phyloP scores from a whole-genome alignment of 2,888 invertebrate genomes.

The Archips crataeganus region DNA sequence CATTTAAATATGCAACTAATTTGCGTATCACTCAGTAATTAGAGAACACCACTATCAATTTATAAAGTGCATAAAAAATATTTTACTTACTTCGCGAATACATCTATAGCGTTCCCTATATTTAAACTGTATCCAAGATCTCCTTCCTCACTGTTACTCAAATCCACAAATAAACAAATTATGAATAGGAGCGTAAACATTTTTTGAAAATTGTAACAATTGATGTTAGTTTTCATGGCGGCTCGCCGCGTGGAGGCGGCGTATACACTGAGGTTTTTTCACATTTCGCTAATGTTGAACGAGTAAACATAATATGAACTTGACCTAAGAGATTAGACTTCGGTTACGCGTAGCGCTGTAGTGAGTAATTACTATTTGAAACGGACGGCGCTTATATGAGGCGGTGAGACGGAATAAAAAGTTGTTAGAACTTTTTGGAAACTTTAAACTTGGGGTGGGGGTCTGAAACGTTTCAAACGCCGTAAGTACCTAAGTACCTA shows the following conservation, averaged over 20 bases:
- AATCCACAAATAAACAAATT: conserved; percentile 57
- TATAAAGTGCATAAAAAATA: conserved; percentile 19
- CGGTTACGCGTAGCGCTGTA: conserved; percentile 49
- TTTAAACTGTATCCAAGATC: conserved; percentile 73
- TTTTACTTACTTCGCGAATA: conserved; percentile 78
- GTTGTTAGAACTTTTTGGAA: too few species aligned
- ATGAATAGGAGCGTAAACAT: conserved; percentile 58
- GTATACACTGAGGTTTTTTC: conserved; percentile 73
- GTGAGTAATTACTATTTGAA: conserved; percentile 22
- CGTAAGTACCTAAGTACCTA: too few species aligned
- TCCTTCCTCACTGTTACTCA: conserved; percentile 65
- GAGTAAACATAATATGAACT: conserved; percentile 75
- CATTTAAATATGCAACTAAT: conserved; percentile 20
- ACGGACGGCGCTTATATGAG: conserved; percentile 6
- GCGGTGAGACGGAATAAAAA: background rate
- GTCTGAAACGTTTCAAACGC: too few species aligned
- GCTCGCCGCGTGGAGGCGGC: conserved; percentile 57
- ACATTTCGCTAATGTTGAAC: conserved; percentile 76
- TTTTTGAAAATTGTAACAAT: conserved; percentile 47
- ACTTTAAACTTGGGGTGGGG: too few species aligned
- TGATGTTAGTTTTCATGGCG: conserved; percentile 47
- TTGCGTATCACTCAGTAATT: conserved; percentile 28
- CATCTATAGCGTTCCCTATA: conserved; percentile 78
- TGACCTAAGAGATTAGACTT: conserved; percentile 77
- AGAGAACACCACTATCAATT: conserved; percentile 21